Percentiles rank a stretch among this genome's conserved stretches.
Evolutionary conservation across 2,888 invertebrate genomes (phyloP).

Genomic region (Amphipoea oculea): DNA sequence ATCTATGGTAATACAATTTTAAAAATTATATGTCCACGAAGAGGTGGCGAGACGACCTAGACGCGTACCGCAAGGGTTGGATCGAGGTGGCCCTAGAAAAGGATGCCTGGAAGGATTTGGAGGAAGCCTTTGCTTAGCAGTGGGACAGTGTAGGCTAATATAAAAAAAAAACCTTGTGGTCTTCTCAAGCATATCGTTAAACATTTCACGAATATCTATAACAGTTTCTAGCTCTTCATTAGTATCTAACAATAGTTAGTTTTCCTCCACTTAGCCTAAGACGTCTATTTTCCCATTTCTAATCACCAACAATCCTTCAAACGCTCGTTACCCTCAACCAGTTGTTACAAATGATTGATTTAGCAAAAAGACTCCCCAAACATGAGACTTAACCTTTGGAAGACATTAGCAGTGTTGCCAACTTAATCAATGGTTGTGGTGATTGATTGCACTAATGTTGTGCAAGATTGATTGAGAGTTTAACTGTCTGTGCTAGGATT

Average conservation of each 20-base stretch:
- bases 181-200: background rate
- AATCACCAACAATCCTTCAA: conserved; percentile 33
- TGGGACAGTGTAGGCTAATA: background rate
- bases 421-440: conserved; percentile 57
- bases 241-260: background rate
- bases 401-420: conserved; percentile 50
- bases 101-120: background rate
- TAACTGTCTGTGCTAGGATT: conserved; percentile 41
- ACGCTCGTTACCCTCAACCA: conserved; percentile 26
- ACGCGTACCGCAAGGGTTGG: background rate
- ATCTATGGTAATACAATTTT: background rate
- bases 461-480: conserved; percentile 53
- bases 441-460: conserved; percentile 53
- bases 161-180: background rate
- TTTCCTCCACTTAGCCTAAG: background rate
- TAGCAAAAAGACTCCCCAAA: conserved; percentile 35
- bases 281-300: conserved; percentile 25
- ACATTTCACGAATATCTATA: background rate
- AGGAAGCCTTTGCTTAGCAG: no score
- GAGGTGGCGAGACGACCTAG: background rate
- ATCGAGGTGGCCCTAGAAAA: background rate
- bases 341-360: conserved; percentile 52
- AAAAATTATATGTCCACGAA: background rate
- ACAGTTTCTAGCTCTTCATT: no score
- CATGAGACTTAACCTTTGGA: conserved; percentile 49